Percentiles rank a stretch among this genome's conserved stretches.
Evolutionary conservation across 2,888 invertebrate genomes (phyloP).

Genomic region (Salpingus planirostris): DNA sequence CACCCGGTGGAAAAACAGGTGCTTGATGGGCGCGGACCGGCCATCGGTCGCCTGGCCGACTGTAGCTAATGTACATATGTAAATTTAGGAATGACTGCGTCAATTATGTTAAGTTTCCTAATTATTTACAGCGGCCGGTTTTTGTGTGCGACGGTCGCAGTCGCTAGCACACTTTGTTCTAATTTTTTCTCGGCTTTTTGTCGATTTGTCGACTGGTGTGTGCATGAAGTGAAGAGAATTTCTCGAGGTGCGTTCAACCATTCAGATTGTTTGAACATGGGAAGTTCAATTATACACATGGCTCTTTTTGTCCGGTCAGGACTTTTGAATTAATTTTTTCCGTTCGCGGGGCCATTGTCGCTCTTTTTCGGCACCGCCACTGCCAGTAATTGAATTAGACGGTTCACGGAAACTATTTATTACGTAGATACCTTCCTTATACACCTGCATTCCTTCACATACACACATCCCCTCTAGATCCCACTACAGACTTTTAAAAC

Average conservation of each 20-base stretch:
- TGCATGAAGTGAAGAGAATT: slow-evolving; percentile 15
- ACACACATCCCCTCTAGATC: no score
- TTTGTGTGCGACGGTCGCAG: slow-evolving; percentile 14
- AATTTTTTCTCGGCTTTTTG: slow-evolving; percentile 10
- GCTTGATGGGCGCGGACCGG: slow-evolving; percentile 11
- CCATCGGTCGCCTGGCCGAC: slow-evolving; percentile 25
- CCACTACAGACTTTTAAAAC: no score
- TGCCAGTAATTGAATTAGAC: slow-evolving; percentile 1
- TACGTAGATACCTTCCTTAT: no score
- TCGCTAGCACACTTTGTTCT: slow-evolving; percentile 20
- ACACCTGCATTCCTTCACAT: no score
- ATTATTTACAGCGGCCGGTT: slow-evolving; percentile 32
- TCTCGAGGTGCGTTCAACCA: slow-evolving; percentile 19
- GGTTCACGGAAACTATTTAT: no score
- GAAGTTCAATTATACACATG: slow-evolving; percentile 16
- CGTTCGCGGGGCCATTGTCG: no score
- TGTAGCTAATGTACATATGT: slow-evolving; percentile 38
- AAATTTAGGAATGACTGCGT: slow-evolving; percentile 32
- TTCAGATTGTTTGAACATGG: slow-evolving; percentile 19
- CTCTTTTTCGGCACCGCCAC: no score
- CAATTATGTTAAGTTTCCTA: slow-evolving; percentile 35
- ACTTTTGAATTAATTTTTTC: slow-evolving; percentile 9
- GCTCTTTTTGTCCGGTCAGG: slow-evolving; percentile 8
- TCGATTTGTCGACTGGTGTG: slow-evolving; percentile 11
- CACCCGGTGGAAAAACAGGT: slow-evolving; percentile 31